A percentile compares a stretch with the other conserved stretches of the same genome.
Evolutionary conservation across 2,888 invertebrate genomes (phyloP).

Genomic region (Cremastobaeus sp.): DNA sequence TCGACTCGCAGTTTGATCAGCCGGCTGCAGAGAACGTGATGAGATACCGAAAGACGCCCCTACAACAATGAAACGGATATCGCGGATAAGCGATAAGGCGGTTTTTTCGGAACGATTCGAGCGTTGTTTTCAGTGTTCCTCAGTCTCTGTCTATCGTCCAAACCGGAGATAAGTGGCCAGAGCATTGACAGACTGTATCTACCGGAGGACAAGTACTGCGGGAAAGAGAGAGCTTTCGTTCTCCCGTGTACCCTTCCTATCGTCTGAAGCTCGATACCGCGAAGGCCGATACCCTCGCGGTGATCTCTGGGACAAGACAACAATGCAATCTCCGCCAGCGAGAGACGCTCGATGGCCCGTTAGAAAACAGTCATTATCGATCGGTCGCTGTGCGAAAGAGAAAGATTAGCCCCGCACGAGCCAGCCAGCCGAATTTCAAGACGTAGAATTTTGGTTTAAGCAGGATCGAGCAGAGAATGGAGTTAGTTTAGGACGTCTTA

Average conservation of each 20-base stretch:
- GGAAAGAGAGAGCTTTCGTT: conserved; percentile 58
- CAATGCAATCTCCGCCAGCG: conserved; percentile 75
- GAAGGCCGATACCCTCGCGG: conserved; percentile 77
- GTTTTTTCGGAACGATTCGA: conserved; percentile 68
- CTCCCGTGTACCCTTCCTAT: conserved; percentile 55
- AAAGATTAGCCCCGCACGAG: conserved; percentile 33
- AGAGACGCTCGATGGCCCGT: conserved; percentile 68
- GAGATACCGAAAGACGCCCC: conserved; percentile 54
- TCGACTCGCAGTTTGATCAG: conserved; percentile 34
- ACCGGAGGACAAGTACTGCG: conserved; percentile 47
- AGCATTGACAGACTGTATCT: conserved; percentile 68
- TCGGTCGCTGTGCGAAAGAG: conserved; percentile 38
- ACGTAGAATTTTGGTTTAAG: not conserved
- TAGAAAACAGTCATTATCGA: conserved; percentile 70
- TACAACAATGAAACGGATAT: conserved; percentile 61
- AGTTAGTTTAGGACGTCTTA: not conserved
- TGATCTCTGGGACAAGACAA: conserved; percentile 78
- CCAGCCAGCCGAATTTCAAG: conserved; percentile 17
- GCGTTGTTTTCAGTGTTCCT: conserved; percentile 68
- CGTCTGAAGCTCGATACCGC: conserved; percentile 68
- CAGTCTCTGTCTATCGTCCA: conserved; percentile 35
- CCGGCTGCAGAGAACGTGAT: conserved; percentile 36
- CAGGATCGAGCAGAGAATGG: too few relatives aligned
- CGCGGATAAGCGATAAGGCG: conserved; percentile 66
- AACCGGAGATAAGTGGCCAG: conserved; percentile 62